These are phyloP conservation scores for Lepidocolaptes lacrymiger DNA, from an alignment of 2,797 vertebrate species.

Conservation along the genomic window DNA sequence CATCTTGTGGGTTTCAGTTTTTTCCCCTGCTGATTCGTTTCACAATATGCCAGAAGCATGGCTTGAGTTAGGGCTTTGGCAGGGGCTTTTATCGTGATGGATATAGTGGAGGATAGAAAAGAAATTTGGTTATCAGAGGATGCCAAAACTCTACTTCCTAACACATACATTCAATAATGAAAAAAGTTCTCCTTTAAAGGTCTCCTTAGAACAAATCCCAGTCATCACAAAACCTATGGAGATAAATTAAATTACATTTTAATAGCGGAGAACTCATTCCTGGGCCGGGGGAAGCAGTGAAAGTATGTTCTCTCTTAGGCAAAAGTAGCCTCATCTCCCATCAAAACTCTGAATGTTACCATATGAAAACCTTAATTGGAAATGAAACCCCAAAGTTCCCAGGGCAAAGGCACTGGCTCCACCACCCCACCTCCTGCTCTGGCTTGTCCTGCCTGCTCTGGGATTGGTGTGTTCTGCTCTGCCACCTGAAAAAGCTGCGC, in stretches of 20 bases:
- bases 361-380: conserved; percentile 32
- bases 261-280: conserved; percentile 6
- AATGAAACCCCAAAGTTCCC: neutral
- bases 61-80: conserved; percentile 67
- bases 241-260: conserved; percentile 57
- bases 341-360: conserved; percentile 26
- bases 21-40: neutral
- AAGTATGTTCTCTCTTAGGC: conserved; percentile 33
- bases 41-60: conserved; percentile 64
- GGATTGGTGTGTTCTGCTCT: neutral
- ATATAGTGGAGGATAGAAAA: conserved; percentile 58
- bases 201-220: conserved; percentile 47
- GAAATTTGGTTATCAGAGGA: conserved; percentile 52
- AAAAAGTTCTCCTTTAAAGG: conserved; percentile 48
- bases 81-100: conserved; percentile 53
- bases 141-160: conserved; percentile 55
- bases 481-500: neutral
- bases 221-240: conserved; percentile 14
- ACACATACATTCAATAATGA: conserved; percentile 56
- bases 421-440: neutral
- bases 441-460: neutral
- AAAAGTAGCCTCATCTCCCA: conserved; percentile 34
- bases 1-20: conserved; percentile 33
- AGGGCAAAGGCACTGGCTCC: neutral
- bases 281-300: neutral